phyloP scores from a whole-genome alignment of 2,888 invertebrate genomes.

The Apamea crenata region DNA sequence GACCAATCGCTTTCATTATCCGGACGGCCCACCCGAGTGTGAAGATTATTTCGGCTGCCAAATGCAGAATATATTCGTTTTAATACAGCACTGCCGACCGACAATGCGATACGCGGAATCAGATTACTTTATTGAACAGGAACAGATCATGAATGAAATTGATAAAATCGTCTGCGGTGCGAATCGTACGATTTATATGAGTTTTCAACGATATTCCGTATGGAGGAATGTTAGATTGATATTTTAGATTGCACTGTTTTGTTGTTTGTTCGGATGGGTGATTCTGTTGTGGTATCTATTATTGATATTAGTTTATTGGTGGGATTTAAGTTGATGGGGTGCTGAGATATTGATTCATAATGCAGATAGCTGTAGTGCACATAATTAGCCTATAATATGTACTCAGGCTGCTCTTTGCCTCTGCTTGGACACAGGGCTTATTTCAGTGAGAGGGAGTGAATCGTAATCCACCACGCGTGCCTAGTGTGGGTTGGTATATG shows the following conservation, averaged over 20 bases:
- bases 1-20: constrained; percentile 83
- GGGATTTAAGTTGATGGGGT: constrained; percentile 25
- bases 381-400: too few relatives aligned
- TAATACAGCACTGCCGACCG: constrained; percentile 72
- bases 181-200: constrained; percentile 75
- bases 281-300: constrained; percentile 41
- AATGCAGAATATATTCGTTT: constrained; percentile 78
- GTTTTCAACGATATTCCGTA: constrained; percentile 69
- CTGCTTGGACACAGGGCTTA: too few relatives aligned
- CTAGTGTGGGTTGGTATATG: neutral
- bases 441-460: too few relatives aligned
- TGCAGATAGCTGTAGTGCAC: neutral
- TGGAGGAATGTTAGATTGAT: constrained; percentile 62
- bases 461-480: neutral
- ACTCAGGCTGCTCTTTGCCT: too few relatives aligned
- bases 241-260: constrained; percentile 62
- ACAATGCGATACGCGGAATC: constrained; percentile 84
- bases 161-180: constrained; percentile 85
- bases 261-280: constrained; percentile 30
- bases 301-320: constrained; percentile 49
- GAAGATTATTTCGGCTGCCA: constrained; percentile 86
- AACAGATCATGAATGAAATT: constrained; percentile 86
- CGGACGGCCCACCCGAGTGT: constrained; percentile 79
- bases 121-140: constrained; percentile 85
- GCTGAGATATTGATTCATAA: neutral